Evolutionary conservation across 1,140 invertebrate genomes (phyloP), one percentile per base, ranked within the genome.

Genomic region (Pomacea maculata): DNA sequence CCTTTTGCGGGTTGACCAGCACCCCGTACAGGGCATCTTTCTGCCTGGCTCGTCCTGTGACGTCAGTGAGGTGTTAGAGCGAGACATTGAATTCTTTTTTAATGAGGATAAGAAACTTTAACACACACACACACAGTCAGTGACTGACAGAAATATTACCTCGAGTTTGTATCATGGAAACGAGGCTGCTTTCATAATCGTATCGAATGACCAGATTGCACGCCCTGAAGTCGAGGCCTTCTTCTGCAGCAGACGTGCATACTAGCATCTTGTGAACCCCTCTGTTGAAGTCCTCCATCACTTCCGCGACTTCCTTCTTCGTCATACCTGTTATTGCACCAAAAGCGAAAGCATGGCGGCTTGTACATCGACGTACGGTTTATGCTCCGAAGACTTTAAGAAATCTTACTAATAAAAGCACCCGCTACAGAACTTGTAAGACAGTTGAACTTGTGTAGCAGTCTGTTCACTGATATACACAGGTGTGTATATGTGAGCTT

Each of bases 171-270:
- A 92, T 87, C 84, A 86, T 89, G 45, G 91, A 88, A 29, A 91
- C 90, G 73, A 89, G 87, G 83, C 91, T 91, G 61, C 89, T 90
- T 2, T 89, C 88, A 79, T 91, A 84, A 52, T 89, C 87, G 81
- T 92, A 92, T 73, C 90, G 85, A 75, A 92, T 86, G 64, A 92
- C 90, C 19, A 91, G 75, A 84, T 90, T 91, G 80, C 91, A 92
- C 61, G 86, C 83, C 52, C 85, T 82, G 74, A 92, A 87, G 75
- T 92, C 91, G 54, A 92, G 78, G 1, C 91, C 91, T 80, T 92
- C 91, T 71, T 92, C 91, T 25, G 90, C 90, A 19, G 92, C 90
- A 11, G 91, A 89, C 29, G 91, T 92, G 4, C 91, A 88, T 14
- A 89, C 80, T 17, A 90, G 85, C 17, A 89, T 64, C 57, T 89